Evolutionary conservation across 2,797 vertebrate genomes (phyloP), one percentile per base, ranked within the genome.

Genomic region (Melopsittacus undulatus): DNA sequence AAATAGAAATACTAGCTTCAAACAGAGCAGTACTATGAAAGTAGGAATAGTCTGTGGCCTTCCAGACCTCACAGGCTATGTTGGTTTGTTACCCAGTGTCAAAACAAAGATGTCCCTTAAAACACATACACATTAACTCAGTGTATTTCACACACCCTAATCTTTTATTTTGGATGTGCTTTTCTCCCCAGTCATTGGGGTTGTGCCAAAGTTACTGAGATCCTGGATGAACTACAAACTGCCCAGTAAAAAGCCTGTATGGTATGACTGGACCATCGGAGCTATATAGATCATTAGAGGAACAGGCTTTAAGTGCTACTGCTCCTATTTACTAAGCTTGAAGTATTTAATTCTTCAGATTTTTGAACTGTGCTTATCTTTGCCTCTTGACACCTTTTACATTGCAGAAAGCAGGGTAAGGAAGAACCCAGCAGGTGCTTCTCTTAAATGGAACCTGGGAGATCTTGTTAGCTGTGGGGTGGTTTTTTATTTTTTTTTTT

Each of bases 1-100:
- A 87, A 83, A 95, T 6, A 94, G 67, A 96, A 95, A 92, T 54
- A 83, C 72, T 77, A 83, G 24, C 84, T 93, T 96, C 78, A 95
- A 93, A 96, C 92, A 96, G 93, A 96, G 83, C 45, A 19, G 64
- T 89, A 64, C 86, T 94, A 52, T 95, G 92, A 93, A 77, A 68
- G 87, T 17, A 94, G 90, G 73, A 90, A 66, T 85, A 78, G 68
- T 56, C 90, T 89, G 88, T 93, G 92, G 94, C 81, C 78, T 95
- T 83, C 66, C 77, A 93, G 86, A 95, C 95, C 95, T 92, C 90
- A 93, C 79, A 90, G 57, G 64, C 81, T 68, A 46, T 85, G 83
- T 78, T 81, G 68, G 86, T 87, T 90, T 94, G 83, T 90, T 89
- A 73, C 69, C 64, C 34, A 63, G 83, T 90, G 54, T 94, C 64